Percentiles rank a stretch among this genome's conserved stretches.
Evolutionary conservation across 2,113 vertebrate genomes (phyloP).

Genomic region (Rhynchomys soricoides): DNA sequence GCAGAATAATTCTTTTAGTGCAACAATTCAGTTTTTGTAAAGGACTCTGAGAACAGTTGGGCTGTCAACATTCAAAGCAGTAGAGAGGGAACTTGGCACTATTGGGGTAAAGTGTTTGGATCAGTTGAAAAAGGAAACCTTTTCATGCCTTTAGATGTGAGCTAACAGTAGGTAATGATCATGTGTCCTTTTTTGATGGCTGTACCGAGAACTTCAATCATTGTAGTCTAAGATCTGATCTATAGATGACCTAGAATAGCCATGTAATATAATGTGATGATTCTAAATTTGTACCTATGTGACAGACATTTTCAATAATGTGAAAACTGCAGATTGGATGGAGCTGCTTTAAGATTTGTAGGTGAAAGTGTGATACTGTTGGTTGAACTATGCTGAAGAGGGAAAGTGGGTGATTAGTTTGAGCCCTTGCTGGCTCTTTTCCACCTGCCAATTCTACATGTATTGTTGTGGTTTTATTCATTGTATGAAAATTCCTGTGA

Average conservation of each 20-base stretch:
- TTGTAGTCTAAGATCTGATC: constrained; percentile 93
- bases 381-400: constrained; percentile 92
- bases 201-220: constrained; percentile 96
- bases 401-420: constrained; percentile 87
- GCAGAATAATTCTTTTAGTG: constrained; percentile 79
- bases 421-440: constrained; percentile 92
- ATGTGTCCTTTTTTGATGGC: constrained; percentile 93
- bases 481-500: constrained; percentile 97
- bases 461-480: constrained; percentile 98
- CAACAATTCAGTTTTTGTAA: constrained; percentile 74
- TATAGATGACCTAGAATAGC: constrained; percentile 99
- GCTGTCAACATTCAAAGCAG: constrained; percentile 77
- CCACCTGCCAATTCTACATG: constrained; percentile 95
- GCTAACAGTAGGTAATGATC: constrained; percentile 93
- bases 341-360: constrained; percentile 93
- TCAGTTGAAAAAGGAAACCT: constrained; percentile 83
- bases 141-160: constrained; percentile 89
- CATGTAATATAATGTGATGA: constrained; percentile 96
- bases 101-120: constrained; percentile 81
- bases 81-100: constrained; percentile 81
- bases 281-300: constrained; percentile 94
- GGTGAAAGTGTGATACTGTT: constrained; percentile 91
- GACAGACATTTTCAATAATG: constrained; percentile 94
- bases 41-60: constrained; percentile 68
- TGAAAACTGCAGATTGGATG: constrained; percentile 91